A percentile compares a stretch with the other conserved stretches of the same genome.
These are phyloP conservation scores for Heloderma charlesbogerti DNA, from an alignment of 2,113 vertebrate species.

Conservation along the genomic window DNA sequence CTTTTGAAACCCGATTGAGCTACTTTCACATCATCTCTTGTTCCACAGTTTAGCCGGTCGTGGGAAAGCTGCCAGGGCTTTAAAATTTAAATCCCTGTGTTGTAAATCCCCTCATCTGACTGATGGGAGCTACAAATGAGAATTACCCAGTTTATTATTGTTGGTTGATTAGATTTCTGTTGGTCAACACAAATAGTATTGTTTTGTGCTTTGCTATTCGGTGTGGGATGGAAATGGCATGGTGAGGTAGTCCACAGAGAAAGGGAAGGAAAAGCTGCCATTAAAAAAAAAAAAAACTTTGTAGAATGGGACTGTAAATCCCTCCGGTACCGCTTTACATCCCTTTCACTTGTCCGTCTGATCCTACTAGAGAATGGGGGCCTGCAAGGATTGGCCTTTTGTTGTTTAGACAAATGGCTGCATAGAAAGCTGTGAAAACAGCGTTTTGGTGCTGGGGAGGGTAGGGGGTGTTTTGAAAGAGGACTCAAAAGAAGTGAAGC, in stretches of 20 bases:
- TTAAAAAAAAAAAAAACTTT: slow-evolving; percentile 33
- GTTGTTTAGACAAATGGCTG: not conserved
- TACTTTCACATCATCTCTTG: slow-evolving; percentile 52
- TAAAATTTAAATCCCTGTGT: slow-evolving; percentile 69
- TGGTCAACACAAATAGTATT: slow-evolving; percentile 72
- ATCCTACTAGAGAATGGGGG: not conserved
- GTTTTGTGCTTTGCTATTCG: slow-evolving; percentile 34
- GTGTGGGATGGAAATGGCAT: slow-evolving; percentile 44
- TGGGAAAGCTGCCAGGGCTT: slow-evolving; percentile 75
- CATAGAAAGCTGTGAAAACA: rapidly evolving
- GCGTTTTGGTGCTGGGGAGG: rapidly evolving
- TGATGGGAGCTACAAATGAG: slow-evolving; percentile 67
- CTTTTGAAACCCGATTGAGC: slow-evolving; percentile 5
- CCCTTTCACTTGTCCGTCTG: slow-evolving; percentile 32
- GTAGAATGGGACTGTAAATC: slow-evolving; percentile 25
- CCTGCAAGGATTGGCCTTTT: not conserved
- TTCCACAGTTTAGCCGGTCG: slow-evolving; percentile 59
- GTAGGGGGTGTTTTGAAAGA: rapidly evolving
- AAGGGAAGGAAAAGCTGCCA: slow-evolving; percentile 43
- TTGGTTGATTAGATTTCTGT: slow-evolving; percentile 73
- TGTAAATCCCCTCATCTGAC: slow-evolving; percentile 75
- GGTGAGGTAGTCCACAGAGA: slow-evolving; percentile 52
- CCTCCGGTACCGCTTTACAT: not conserved
- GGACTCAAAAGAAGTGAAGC: not conserved
- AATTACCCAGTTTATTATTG: slow-evolving; percentile 74